Percentiles rank a stretch among this genome's conserved stretches.
phyloP scores from a whole-genome alignment of 1,140 invertebrate species.

The Neodiprion lecontei region DNA sequence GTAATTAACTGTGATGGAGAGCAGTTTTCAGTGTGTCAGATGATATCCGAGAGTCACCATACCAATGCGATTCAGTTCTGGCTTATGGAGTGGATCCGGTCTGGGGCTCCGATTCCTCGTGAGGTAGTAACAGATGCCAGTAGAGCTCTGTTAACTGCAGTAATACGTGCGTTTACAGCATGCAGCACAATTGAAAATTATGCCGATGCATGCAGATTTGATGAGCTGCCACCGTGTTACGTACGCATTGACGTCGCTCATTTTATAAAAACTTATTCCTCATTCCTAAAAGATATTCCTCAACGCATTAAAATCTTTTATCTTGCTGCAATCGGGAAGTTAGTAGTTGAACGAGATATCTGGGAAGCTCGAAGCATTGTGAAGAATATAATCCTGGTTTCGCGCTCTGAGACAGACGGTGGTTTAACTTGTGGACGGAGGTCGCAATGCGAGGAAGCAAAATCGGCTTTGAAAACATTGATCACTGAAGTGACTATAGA shows the following conservation, averaged over 20 bases:
- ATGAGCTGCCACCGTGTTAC: constrained; percentile 17
- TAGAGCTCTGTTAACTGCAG: constrained; percentile 22
- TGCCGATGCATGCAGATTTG: constrained; percentile 15
- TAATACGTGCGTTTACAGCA: constrained; percentile 17
- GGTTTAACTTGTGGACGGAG: too few relatives aligned
- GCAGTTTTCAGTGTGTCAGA: constrained; percentile 24
- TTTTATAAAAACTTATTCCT: constrained; percentile 25
- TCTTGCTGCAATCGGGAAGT: neutral
- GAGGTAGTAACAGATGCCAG: constrained; percentile 25
- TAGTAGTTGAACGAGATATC: neutral
- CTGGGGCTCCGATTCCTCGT: constrained; percentile 20
- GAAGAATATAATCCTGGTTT: too few relatives aligned
- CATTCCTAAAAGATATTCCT: constrained; percentile 9
- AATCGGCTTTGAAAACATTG: too few relatives aligned
- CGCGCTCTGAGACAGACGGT: too few relatives aligned
- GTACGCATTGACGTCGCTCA: constrained; percentile 27
- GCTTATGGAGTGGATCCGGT: constrained; percentile 23
- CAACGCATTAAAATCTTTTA: constrained; percentile 22
- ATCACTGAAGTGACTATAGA: too few relatives aligned
- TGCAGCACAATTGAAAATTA: constrained; percentile 24
- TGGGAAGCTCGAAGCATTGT: neutral
- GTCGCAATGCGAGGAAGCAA: too few relatives aligned
- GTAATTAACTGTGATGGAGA: constrained; percentile 18
- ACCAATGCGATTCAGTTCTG: constrained; percentile 26
- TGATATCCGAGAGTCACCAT: constrained; percentile 26